Percentiles rank a stretch among this genome's conserved stretches.
Conservation (phyloP, 2,888 invertebrate species). For the Minunthozetes semirufus region DNA sequence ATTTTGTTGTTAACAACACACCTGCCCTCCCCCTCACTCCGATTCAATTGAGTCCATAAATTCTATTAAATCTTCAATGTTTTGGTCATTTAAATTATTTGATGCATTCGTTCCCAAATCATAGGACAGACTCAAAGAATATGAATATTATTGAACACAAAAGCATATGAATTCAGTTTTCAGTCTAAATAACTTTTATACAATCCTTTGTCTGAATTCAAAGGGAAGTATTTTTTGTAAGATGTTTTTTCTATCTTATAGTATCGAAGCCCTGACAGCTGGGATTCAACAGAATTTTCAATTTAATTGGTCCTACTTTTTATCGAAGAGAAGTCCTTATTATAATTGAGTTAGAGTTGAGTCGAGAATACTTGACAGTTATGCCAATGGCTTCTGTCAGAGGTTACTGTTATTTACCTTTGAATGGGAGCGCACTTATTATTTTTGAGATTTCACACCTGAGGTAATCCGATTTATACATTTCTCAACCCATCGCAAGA, state of each 20-base stretch:
- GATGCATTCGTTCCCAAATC: not conserved
- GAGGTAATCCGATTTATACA: slow-evolving; percentile 27
- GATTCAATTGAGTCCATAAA: not conserved
- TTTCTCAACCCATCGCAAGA: slow-evolving; percentile 18
- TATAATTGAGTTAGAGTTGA: slow-evolving; percentile 1
- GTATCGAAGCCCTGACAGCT: not conserved
- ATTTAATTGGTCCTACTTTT: not conserved
- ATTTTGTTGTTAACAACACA: not conserved
- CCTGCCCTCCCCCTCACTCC: slow-evolving; percentile 22
- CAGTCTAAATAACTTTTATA: too few relatives aligned
- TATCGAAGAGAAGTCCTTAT: not conserved
- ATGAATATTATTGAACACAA: too few relatives aligned
- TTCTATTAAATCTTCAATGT: slow-evolving; percentile 13
- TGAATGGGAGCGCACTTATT: slow-evolving; percentile 21
- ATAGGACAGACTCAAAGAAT: too few relatives aligned
- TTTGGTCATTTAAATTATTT: not conserved
- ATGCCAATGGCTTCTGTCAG: not conserved
- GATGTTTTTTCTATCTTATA: not conserved
- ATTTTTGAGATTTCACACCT: slow-evolving; percentile 24
- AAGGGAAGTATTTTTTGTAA: too few relatives aligned
- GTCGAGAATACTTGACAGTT: slow-evolving; percentile 11
- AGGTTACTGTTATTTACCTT: not conserved
- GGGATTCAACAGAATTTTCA: not conserved
- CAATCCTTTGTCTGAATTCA: too few relatives aligned
- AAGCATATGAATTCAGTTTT: too few relatives aligned